Conservation (phyloP, 2,797 vertebrate genomes). For the Threskiornis aethiopicus region DNA sequence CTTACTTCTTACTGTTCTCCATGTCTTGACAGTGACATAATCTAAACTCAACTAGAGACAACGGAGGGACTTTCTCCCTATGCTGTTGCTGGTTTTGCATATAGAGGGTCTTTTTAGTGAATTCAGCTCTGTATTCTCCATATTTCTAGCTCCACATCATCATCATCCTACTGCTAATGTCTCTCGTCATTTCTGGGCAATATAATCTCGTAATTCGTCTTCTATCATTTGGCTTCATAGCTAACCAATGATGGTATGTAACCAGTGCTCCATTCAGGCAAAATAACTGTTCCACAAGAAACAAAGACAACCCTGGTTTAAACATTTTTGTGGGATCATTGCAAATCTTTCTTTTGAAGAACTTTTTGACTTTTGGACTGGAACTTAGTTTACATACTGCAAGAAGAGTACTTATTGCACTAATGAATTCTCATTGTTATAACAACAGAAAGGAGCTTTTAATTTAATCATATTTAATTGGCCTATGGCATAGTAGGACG, state of each 20-base stretch:
- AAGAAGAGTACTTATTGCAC: not conserved
- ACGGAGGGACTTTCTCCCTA: not conserved
- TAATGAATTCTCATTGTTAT: not conserved
- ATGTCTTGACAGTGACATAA: not conserved
- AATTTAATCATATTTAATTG: not conserved
- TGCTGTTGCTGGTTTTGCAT: not conserved
- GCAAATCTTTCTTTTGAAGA: not conserved
- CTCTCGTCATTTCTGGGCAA: not conserved
- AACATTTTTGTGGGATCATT: not conserved
- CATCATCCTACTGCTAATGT: not conserved
- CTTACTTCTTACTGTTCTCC: not conserved
- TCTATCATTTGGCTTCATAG: not conserved
- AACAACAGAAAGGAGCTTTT: not conserved
- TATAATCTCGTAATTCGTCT: not conserved
- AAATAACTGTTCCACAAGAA: not conserved
- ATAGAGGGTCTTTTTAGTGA: not conserved
- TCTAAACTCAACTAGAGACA: not conserved
- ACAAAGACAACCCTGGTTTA: not conserved
- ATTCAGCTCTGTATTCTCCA: not conserved
- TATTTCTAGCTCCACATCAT: not conserved
- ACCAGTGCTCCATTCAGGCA: not conserved
- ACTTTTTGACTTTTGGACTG: not conserved
- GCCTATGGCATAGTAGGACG: not conserved
- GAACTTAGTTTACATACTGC: not conserved
- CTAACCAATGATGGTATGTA: not conserved